These are phyloP conservation scores for Esox masquinongy DNA, from an alignment of 2,797 vertebrate genomes.

Conservation along the genomic window DNA sequence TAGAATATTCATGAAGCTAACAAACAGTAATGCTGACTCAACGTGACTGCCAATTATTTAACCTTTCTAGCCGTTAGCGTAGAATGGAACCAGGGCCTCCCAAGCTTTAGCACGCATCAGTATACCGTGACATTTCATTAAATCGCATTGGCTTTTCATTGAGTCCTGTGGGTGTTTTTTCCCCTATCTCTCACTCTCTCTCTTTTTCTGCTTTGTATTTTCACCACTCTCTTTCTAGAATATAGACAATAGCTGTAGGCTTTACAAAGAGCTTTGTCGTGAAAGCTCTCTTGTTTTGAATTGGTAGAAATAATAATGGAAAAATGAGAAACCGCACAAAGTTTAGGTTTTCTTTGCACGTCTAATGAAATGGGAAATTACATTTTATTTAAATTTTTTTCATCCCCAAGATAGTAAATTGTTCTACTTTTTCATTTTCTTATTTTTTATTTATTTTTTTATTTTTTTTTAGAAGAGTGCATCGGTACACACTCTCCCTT, in stretches of 20 bases:
- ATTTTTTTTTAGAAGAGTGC: no score
- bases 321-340: slow-evolving; percentile 18
- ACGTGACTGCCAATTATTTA: slow-evolving; percentile 48
- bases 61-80: slow-evolving; percentile 53
- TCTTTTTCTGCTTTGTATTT: not conserved
- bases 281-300: slow-evolving; percentile 46
- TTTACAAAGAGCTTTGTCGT: slow-evolving; percentile 20
- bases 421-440: not conserved
- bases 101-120: slow-evolving; percentile 7
- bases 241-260: not conserved
- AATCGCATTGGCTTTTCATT: slow-evolving; percentile 35
- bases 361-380: slow-evolving; percentile 3
- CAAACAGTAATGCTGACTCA: slow-evolving; percentile 41
- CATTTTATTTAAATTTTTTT: slow-evolving; percentile 3
- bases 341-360: slow-evolving; percentile 11
- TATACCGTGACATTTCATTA: slow-evolving; percentile 52
- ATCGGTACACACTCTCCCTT: slow-evolving; percentile 24
- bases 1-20: slow-evolving; percentile 53
- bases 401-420: not conserved
- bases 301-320: slow-evolving; percentile 38
- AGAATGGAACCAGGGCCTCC: slow-evolving; percentile 46
- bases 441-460: no score
- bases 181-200: slow-evolving; percentile 4
- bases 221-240: not conserved
- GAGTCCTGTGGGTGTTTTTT: slow-evolving; percentile 10